Conservation (phyloP, 2,113 vertebrate genomes). For the Cyanoramphus novaezelandiae region DNA sequence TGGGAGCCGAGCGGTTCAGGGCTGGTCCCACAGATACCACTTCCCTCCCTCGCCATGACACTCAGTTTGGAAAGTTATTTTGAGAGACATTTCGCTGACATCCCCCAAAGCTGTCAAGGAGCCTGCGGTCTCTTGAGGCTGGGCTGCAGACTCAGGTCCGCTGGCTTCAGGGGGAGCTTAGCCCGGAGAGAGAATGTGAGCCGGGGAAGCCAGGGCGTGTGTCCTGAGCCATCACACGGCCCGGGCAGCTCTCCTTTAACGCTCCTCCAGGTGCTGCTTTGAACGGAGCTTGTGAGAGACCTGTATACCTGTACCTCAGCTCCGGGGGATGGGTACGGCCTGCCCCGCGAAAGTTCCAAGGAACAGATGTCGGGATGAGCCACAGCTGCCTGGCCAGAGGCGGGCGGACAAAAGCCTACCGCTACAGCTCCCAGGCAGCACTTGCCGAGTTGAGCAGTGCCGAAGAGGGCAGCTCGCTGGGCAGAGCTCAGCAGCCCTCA, state of each 20-base stretch:
- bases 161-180: background rate
- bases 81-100: background rate
- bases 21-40: background rate
- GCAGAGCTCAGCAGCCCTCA: background rate
- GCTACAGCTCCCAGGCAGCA: accelerated
- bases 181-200: background rate
- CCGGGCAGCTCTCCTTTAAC: background rate
- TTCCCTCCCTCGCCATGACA: background rate
- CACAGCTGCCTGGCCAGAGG: background rate
- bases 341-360: background rate
- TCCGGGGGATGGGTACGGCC: background rate
- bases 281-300: background rate
- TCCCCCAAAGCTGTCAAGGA: background rate
- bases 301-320: background rate
- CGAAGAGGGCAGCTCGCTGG: background rate
- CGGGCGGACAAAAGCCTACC: background rate
- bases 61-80: background rate
- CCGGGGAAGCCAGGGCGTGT: no score
- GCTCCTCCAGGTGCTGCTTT: background rate
- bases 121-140: background rate
- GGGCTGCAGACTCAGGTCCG: background rate
- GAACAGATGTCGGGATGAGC: background rate
- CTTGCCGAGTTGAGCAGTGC: background rate
- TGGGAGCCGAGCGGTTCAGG: background rate
- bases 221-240: background rate